Base-by-base conservation (phyloP, 2,888 invertebrate species). In the Dioctria linearis region DNA sequence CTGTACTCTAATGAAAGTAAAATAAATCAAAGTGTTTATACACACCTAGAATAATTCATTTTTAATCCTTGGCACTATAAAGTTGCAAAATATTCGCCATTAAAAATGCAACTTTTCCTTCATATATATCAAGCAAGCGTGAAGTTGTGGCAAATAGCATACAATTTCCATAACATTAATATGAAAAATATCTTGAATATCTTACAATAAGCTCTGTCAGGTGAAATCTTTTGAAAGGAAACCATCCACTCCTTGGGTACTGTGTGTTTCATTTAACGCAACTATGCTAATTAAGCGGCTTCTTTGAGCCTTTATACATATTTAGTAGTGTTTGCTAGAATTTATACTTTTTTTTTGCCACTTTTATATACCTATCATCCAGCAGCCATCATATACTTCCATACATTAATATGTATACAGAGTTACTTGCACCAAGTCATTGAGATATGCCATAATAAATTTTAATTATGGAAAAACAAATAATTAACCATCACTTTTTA, bases 201-300 rank as follows among this genome's bases (percentile, higher is more conserved):
- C 25, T 25, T 25, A 25, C 25, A 25, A 25, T 25, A 25, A 25
- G 25, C 25, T 25, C 25, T 25, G 25, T 25, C 25, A 25, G 25
- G 25, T 25, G 25, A 25, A 25, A 25, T 25, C 25, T 25, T 25
- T 65, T 59, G 6, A 25, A 59, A 25, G 25, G 25, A 59, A 25
- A 25, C 59, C 59, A n/a, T 59, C 25, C 25, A 25, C 25, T 25
- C 25, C 59, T 37, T 5, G 9, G 66, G 78, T 79, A 75, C 63
- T 80, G 65, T 25, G 25, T 25, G 25, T 66, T 63, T 69, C 61
- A 80, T 69, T 82, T 82, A 82, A 78, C 80, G 67, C 73, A 73
- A 66, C 46, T 59, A 73, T 75, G 82, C 80, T 82, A 82, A 82
- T 82, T 80, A 80, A 82, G 80, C 82, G 82, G 82, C 82, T 71